phyloP scores from a whole-genome alignment of 2,113 vertebrate species.

The Charina bottae region DNA sequence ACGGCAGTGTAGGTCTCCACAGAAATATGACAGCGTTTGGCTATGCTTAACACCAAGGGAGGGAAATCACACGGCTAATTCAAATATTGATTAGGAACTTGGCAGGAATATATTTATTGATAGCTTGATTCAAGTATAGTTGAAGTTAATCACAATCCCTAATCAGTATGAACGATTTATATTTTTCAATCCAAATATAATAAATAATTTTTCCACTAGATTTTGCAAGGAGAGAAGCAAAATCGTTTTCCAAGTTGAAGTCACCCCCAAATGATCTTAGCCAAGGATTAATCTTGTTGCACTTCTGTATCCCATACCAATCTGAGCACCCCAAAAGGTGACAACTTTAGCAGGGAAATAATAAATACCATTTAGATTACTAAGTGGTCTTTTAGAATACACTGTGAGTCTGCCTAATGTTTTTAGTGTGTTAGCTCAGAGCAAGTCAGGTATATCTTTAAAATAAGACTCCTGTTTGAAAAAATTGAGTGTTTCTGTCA shows the following conservation, averaged over 20 bases:
- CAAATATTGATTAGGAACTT: not conserved
- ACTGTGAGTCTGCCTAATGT: not conserved
- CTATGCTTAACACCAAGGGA: not conserved
- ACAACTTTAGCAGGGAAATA: not conserved
- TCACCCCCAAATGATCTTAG: not conserved
- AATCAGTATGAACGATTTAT: not conserved
- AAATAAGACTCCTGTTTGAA: not conserved
- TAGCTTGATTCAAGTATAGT: not conserved
- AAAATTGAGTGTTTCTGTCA: not conserved
- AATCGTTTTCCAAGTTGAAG: not conserved
- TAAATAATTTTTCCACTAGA: not conserved
- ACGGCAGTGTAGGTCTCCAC: conserved; percentile 59
- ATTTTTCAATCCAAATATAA: not conserved
- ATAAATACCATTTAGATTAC: not conserved
- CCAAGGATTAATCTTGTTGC: not conserved
- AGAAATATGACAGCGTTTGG: not conserved
- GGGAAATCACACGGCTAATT: not conserved
- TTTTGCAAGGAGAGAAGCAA: not conserved
- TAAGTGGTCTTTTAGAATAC: not conserved
- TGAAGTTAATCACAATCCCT: not conserved
- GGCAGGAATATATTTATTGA: not conserved
- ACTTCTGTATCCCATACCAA: not conserved
- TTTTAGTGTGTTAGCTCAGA: not conserved
- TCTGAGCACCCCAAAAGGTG: not conserved
- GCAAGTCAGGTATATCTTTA: not conserved